phyloP scores from a whole-genome alignment of 2,113 vertebrate genomes.

The Hiodon alosoides region DNA sequence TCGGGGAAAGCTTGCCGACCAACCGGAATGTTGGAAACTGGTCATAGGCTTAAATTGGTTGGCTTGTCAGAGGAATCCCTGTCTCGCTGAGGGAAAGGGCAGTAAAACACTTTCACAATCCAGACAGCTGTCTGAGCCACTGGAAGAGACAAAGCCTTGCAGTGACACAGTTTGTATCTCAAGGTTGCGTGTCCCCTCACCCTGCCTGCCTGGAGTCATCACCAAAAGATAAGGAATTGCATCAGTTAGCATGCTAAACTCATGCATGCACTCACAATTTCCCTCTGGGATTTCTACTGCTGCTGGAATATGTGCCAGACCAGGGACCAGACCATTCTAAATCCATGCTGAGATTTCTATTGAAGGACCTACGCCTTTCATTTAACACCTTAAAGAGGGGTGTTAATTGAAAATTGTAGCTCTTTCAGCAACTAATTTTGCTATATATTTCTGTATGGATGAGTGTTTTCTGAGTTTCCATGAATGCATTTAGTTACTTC shows the following conservation, averaged over 20 bases:
- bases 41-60: not conserved
- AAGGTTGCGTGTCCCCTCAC: not conserved
- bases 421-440: not conserved
- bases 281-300: not conserved
- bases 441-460: not conserved
- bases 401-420: not conserved
- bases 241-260: not conserved
- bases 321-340: slow-evolving; percentile 4
- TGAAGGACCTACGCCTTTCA: not conserved
- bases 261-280: not conserved
- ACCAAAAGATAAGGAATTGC: not conserved
- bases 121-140: not conserved
- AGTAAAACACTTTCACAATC: not conserved
- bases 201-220: not conserved
- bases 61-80: no score
- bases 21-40: not conserved
- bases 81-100: not conserved
- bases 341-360: slow-evolving; percentile 5
- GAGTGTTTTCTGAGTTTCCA: not conserved
- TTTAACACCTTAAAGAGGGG: not conserved
- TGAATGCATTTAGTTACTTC: not conserved
- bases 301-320: not conserved
- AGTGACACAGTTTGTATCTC: no score
- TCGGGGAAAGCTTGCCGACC: not conserved
- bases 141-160: not conserved